Evolutionary conservation across 1,140 invertebrate species (phyloP).

Genomic region (Solenopsis invicta): DNA sequence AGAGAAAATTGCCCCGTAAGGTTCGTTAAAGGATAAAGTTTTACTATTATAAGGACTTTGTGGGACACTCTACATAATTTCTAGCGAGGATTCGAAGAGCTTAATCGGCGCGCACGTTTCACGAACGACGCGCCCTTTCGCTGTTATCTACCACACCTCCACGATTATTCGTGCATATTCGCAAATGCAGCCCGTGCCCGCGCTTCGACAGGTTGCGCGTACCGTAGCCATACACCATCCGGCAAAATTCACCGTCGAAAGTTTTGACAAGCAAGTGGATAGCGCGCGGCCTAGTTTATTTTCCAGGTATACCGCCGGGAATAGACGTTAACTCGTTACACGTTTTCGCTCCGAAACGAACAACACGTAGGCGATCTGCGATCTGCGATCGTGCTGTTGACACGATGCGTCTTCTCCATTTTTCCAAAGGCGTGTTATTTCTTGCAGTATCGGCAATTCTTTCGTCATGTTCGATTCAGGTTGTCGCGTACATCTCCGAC

Average conservation of each 20-base stretch:
- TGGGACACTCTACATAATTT: constrained; percentile 30
- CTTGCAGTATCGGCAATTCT: constrained; percentile 23
- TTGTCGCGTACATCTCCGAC: neutral
- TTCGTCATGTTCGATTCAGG: constrained; percentile 5
- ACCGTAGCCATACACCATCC: neutral
- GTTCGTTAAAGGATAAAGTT: constrained; percentile 28
- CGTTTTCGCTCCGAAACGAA: constrained; percentile 69
- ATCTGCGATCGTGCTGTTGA: constrained; percentile 18
- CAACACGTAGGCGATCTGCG: constrained; percentile 18
- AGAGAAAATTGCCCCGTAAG: neutral
- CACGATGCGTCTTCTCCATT: constrained; percentile 40
- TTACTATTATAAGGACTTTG: constrained; percentile 29
- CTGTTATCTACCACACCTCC: neutral
- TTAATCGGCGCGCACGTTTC: constrained; percentile 35
- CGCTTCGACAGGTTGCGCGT: constrained; percentile 24
- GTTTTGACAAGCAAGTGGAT: constrained; percentile 62
- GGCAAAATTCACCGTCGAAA: constrained; percentile 46
- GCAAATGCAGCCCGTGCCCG: neutral
- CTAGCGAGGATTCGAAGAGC: neutral
- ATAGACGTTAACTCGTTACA: constrained; percentile 71
- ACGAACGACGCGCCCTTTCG: constrained; percentile 26
- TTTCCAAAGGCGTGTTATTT: constrained; percentile 34
- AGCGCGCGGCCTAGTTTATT: constrained; percentile 53
- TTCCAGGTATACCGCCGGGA: constrained; percentile 30
- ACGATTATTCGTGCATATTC: constrained; percentile 29